A percentile compares a stretch with the other conserved stretches of the same genome.
Evolutionary conservation across 1,140 invertebrate species (phyloP).

Genomic region (Drosophila grimshawi): DNA sequence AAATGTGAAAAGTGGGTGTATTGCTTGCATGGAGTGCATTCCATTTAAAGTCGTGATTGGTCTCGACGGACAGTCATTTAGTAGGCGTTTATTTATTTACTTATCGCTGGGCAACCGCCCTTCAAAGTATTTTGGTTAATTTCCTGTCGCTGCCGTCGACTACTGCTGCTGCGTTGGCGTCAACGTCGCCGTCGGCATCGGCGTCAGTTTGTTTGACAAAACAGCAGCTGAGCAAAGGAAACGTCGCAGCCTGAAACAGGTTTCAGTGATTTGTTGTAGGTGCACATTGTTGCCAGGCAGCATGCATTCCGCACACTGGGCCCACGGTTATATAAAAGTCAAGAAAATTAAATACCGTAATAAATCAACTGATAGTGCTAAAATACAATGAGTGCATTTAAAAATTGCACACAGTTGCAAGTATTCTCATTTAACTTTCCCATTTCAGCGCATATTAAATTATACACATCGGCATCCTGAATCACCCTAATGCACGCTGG

Average conservation of each 20-base stretch:
- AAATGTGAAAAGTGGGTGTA: slow-evolving; percentile 65
- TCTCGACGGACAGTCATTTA: slow-evolving; percentile 50
- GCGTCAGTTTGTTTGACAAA: slow-evolving; percentile 63
- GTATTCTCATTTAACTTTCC: neutral
- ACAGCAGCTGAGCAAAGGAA: slow-evolving; percentile 38
- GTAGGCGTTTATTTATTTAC: slow-evolving; percentile 42
- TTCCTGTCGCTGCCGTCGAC: slow-evolving; percentile 48
- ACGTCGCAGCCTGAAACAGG: slow-evolving; percentile 47
- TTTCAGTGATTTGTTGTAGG: slow-evolving; percentile 63
- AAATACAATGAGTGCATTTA: neutral
- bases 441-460: neutral
- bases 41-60: slow-evolving; percentile 37
- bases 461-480: slow-evolving; percentile 1
- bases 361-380: neutral
- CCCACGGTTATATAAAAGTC: neutral
- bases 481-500: slow-evolving; percentile 40
- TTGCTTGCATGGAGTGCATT: slow-evolving; percentile 16
- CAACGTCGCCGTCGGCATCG: slow-evolving; percentile 19
- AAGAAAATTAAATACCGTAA: neutral
- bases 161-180: slow-evolving; percentile 7
- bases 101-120: slow-evolving; percentile 63
- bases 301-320: slow-evolving; percentile 33
- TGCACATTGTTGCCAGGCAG: slow-evolving; percentile 57
- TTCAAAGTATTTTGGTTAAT: slow-evolving; percentile 52
- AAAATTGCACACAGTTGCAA: neutral